Base-by-base conservation (phyloP, 2,797 vertebrate genomes). In the Microctenopoma steveboyesi region DNA sequence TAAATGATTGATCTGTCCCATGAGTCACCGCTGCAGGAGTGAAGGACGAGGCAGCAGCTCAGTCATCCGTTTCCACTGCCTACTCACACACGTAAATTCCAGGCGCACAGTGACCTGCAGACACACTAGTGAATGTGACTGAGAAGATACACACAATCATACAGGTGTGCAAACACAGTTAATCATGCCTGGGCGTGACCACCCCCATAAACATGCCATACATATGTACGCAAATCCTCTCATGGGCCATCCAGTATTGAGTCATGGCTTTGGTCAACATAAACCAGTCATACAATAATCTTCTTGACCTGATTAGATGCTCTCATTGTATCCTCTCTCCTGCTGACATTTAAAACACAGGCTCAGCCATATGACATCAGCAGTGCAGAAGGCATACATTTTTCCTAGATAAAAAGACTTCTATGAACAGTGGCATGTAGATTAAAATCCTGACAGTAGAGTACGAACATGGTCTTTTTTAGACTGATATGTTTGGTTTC, bases 11-110 rank as follows among this genome's bases (percentile, higher is more conserved):
- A 88, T 68, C 50, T 7, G 55, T 47, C 55, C 67, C 67, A 69
- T 91, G 91, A 91, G 78, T 92, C 89, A 91, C 14, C n/a, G 1
- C 67, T 73, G 74, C 64, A 63, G 66, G 59, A 80, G 55, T 64
- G 69, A 78, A 78, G 67, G 80, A 73, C 62, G 25, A 47, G 64
- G 64, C 77, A 72, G 60, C 5, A 1, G 22, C 56, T 67, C 77
- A 69, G 69, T 66, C 50, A 72, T 61, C 42, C 25, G 1, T 49
- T 64, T 55, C 64, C 40, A 53, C 68, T 46, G 64, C 86, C 67
- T 54, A 65, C 64, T 52, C 56, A 58, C 45, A 74, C 50, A 37
- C 51, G 57, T 46, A 71, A 80, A 42, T 28, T 5, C 45, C 68
- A 74, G 73, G 60, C 63, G 68, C 59, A 52, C 27, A 59, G 15